Conservation (phyloP, 92 coral and sea anemone genomes). For the Porites divaricata region DNA sequence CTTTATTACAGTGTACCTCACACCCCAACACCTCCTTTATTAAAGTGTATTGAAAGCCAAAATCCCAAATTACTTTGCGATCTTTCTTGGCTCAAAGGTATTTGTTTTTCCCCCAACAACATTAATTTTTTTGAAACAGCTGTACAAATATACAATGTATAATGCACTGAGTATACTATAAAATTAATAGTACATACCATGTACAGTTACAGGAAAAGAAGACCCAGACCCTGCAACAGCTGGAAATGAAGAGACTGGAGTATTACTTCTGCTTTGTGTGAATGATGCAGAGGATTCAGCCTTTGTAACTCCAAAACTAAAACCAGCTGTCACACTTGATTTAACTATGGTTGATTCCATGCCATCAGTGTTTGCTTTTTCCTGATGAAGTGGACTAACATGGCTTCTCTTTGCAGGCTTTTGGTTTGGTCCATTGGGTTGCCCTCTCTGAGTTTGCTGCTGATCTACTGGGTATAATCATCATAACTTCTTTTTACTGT, state of each 20-base stretch:
- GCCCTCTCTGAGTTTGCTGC: background rate
- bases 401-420: slow-evolving; percentile 31
- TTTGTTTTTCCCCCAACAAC: no score
- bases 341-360: slow-evolving; percentile 2
- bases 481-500: background rate
- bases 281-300: background rate
- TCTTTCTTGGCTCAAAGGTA: no score
- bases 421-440: background rate
- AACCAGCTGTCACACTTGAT: slow-evolving; percentile 22
- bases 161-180: background rate
- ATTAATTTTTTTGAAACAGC: no score
- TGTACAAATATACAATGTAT: no score
- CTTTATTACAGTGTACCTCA: no score
- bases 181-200: background rate
- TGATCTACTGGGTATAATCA: background rate
- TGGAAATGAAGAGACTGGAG: slow-evolving; percentile 3
- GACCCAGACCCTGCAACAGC: slow-evolving; percentile 6
- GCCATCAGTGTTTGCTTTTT: background rate
- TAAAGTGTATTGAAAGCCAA: no score
- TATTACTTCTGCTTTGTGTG: background rate
- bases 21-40: no score
- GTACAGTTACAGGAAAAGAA: background rate
- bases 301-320: slow-evolving; percentile 1
- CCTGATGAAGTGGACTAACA: slow-evolving; percentile 38
- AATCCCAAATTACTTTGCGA: no score